Conservation (phyloP, 2,113 vertebrate species). For the Myocastor coypus region DNA sequence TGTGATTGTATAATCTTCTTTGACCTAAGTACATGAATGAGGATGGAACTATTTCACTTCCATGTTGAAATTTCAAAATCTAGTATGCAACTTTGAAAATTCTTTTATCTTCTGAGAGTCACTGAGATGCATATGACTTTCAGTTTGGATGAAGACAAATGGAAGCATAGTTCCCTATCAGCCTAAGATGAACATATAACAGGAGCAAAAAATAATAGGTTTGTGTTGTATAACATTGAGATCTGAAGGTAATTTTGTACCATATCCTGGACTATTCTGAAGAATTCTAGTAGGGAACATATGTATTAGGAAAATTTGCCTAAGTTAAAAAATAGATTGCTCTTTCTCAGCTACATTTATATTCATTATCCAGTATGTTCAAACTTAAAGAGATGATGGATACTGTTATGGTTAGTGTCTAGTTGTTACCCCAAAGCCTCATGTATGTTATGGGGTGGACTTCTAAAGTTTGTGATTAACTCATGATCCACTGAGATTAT, state of each 20-base stretch:
- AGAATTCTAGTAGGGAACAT: not conserved
- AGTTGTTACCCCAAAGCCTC: too few relatives aligned
- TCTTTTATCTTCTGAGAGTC: not conserved
- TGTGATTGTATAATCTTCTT: not conserved
- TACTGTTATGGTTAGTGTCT: too few relatives aligned
- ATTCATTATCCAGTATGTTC: not conserved
- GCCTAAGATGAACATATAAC: not conserved
- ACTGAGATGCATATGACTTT: not conserved
- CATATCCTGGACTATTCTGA: not conserved
- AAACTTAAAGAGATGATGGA: not conserved
- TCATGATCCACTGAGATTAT: too few relatives aligned
- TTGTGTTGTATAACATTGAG: not conserved
- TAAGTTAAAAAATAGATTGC: not conserved
- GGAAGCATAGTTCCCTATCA: not conserved
- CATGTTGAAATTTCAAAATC: slow-evolving; percentile 9
- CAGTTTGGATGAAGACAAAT: not conserved
- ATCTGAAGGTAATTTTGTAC: not conserved
- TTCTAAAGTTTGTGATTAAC: too few relatives aligned
- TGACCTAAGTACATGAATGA: not conserved
- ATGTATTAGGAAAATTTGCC: not conserved
- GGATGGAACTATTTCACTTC: not conserved
- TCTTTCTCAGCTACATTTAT: not conserved
- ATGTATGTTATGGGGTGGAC: too few relatives aligned
- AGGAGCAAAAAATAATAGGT: not conserved
- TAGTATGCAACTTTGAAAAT: not conserved